Evolutionary conservation across 2,797 vertebrate species (phyloP), one percentile per base, ranked within the genome.

Genomic region (Vireo griseus): DNA sequence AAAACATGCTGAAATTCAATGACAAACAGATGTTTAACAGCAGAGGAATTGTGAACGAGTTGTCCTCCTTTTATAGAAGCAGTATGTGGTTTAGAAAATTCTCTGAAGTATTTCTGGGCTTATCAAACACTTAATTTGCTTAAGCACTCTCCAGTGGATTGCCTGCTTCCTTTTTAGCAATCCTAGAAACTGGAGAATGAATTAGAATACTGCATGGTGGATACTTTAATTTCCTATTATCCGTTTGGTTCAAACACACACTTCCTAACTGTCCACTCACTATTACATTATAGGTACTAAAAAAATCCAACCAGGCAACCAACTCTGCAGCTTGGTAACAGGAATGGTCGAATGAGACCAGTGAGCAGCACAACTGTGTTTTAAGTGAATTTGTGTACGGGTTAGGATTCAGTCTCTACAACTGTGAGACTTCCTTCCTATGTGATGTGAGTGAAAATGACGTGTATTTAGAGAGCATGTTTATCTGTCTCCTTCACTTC

Each of bases 131-230:
- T 72, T 92, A 13, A 48, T 85, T 81, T 66, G 17, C 15, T 37
- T 47, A 85, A 81, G 40, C 31, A 19, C 29, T 39, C 5, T 79
- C 2, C 44, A 24, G 28, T 72, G 40, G 15, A 39, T 76, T 9
- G 2, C 4, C 4, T 0, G 0, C 3, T 9, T 2, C 1, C 2
- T 71, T 33, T 37, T 40, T 54, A 69, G 8, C 28, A 88, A 67
- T 75, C n/a, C 15, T 68, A 72, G 35, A 86, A 78, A 35, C 31
- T 1, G 1, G 47, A 67, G 26, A 88, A 78, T 63, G 4, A 81
- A 45, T 84, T 33, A 37, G n/a, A 74, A 42, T 83, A 57, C 57
- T 83, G 26, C 31, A 31, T n/a, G 24, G 22, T 62, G n/a, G 15
- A 45, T 76, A 29, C 33, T 77, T 76, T 33, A 44, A 58, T 93